phyloP scores from a whole-genome alignment of 2,113 vertebrate species.

The Struthio camelus region DNA sequence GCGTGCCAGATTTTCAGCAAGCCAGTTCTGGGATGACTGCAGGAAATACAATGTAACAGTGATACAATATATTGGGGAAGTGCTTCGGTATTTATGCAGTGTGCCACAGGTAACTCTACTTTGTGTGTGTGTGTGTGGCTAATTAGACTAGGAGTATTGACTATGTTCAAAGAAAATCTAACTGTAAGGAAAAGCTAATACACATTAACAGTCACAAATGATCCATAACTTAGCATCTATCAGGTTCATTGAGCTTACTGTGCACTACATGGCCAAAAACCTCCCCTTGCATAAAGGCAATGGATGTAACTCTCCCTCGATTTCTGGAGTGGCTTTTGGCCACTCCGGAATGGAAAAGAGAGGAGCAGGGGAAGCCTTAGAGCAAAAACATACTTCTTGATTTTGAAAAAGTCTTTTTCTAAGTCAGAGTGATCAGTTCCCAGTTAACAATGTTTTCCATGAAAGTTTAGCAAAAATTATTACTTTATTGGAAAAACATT shows the following conservation, averaged over 20 bases:
- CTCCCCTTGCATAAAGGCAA: background rate
- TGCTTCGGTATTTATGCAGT: conserved; percentile 87
- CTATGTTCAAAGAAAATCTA: background rate
- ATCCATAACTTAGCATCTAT: background rate
- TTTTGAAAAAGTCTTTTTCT: background rate
- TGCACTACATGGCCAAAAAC: background rate
- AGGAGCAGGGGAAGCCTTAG: background rate
- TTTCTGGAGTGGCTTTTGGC: background rate
- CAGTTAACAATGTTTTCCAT: background rate
- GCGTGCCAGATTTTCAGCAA: conserved; percentile 87
- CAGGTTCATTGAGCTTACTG: background rate
- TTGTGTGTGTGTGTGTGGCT: background rate
- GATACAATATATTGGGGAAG: conserved; percentile 89
- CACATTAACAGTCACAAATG: background rate
- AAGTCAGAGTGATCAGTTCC: background rate
- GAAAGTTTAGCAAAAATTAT: background rate
- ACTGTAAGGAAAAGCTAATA: background rate
- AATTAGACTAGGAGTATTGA: background rate
- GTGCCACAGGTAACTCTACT: conserved; percentile 77
- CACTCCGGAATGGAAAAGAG: background rate
- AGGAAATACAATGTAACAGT: conserved; percentile 84
- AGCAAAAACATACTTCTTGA: background rate
- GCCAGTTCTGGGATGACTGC: conserved; percentile 91
- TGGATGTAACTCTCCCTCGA: too few species aligned
- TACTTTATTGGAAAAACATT: background rate